Base-by-base conservation (phyloP, 2,888 invertebrate genomes). In the Campoplex capitator region DNA sequence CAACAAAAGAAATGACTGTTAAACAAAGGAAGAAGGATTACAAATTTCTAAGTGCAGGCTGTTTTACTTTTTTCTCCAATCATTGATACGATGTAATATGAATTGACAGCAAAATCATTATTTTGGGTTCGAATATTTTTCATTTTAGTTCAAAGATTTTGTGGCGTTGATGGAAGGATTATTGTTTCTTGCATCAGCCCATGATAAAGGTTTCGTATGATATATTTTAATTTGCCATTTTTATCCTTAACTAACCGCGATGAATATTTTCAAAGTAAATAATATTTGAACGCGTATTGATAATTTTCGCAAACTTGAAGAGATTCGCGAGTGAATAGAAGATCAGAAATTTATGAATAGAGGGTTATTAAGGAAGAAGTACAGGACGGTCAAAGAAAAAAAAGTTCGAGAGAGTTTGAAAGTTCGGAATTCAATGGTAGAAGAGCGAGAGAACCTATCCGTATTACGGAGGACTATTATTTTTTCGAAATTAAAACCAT, bases 401-500 rank as follows among this genome's bases (percentile, higher is more conserved):
- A 77, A 58, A 70, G 76, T 68, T 70, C 54, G 42, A 51, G 54
- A 51, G 56, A 70, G 48, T 13, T 48, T 56, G 54, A 45, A 68
- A 79, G 9, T 45, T 70, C 35, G 45, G 68, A 67, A 35, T 48
- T 82, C 45, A 82, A 82, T 82, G 65, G 79, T 35, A 67, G 28
- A 42, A 67, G 65, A 65, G 45, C 11, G 75, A 70, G 76, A 68
- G 48, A 70, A 68, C 58, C 45, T 9, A 68, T 38, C 32, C 62
- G 70, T 80, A 76, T 80, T 79, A 79, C 11, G 71, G 73, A 77
- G 75, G 81, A 82, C 76, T 79, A 84, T 88, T 88, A 79, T 88
- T 85, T 80, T 79, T 84, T 83, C 81, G 58, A 73, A 83, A 86
- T 88, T 83, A 83, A 87, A 84, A 85, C 68, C 83, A 70, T 75